Conservation (phyloP, 2,797 vertebrate genomes). For the Anisognathus igniventris region DNA sequence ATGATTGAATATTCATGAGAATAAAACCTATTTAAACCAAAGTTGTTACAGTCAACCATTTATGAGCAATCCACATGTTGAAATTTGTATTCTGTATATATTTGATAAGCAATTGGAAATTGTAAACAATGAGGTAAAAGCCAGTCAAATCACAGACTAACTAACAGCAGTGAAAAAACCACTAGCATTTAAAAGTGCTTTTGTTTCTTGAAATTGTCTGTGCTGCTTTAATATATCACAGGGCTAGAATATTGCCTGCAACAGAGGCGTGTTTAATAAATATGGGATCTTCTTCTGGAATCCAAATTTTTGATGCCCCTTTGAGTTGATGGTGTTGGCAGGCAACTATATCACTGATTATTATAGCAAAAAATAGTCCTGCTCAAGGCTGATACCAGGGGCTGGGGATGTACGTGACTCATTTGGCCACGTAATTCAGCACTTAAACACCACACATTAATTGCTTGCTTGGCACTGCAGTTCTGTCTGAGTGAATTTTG, state of each 20-base stretch:
- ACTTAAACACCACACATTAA: neutral
- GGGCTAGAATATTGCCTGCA: neutral
- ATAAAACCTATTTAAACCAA: neutral
- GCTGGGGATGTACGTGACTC: fast-evolving
- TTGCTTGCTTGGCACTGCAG: neutral
- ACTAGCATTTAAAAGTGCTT: neutral
- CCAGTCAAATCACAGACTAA: neutral
- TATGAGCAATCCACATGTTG: neutral
- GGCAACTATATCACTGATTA: neutral
- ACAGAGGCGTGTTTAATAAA: neutral
- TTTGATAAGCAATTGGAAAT: neutral
- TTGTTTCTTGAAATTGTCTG: neutral
- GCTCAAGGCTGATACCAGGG: neutral
- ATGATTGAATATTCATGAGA: conserved; percentile 21
- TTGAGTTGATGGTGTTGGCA: neutral
- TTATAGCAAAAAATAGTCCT: neutral
- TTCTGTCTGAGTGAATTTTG: neutral
- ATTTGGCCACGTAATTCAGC: neutral
- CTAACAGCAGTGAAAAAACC: neutral
- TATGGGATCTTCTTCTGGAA: neutral
- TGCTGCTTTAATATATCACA: neutral
- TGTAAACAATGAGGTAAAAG: neutral
- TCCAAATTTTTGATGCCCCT: neutral
- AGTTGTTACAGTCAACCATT: neutral
- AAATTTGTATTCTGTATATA: neutral